Evolutionary conservation across 2,888 invertebrate species (phyloP).

Genomic region (Temnothorax ravouxi): DNA sequence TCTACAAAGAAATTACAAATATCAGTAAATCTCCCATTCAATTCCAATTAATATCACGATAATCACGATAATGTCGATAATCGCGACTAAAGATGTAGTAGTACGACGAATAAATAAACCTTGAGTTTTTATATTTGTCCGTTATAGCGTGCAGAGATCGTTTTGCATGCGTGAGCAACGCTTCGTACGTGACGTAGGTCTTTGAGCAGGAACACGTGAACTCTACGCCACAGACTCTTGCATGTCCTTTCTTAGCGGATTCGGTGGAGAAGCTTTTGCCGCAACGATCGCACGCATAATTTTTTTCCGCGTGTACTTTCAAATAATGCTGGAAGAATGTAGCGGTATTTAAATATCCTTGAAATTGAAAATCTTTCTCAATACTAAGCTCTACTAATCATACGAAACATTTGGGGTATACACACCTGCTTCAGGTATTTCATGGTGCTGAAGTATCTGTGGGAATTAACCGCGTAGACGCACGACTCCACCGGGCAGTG

Average conservation of each 20-base stretch:
- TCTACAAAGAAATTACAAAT: slow-evolving; percentile 60
- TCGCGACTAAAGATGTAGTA: slow-evolving; percentile 5
- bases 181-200: slow-evolving; percentile 84
- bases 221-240: slow-evolving; percentile 83
- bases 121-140: slow-evolving; percentile 80
- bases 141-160: slow-evolving; percentile 81
- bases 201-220: slow-evolving; percentile 84
- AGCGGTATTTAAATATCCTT: background rate
- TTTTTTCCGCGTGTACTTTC: slow-evolving; percentile 86
- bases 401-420: background rate
- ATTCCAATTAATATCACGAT: slow-evolving; percentile 17
- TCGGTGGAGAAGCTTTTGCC: slow-evolving; percentile 85
- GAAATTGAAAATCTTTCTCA: background rate
- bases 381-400: too few relatives aligned
- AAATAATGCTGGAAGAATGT: slow-evolving; percentile 84
- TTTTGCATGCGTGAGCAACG: slow-evolving; percentile 85
- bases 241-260: slow-evolving; percentile 84
- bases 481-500: slow-evolving; percentile 84
- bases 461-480: slow-evolving; percentile 80
- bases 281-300: slow-evolving; percentile 83
- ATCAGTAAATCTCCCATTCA: slow-evolving; percentile 14
- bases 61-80: background rate
- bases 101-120: slow-evolving; percentile 69
- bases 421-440: slow-evolving; percentile 85
- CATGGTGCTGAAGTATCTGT: slow-evolving; percentile 82